Percentiles rank a stretch among this genome's conserved stretches.
phyloP scores from a whole-genome alignment of 2,113 vertebrate genomes.

The Atherinomorus stipes region DNA sequence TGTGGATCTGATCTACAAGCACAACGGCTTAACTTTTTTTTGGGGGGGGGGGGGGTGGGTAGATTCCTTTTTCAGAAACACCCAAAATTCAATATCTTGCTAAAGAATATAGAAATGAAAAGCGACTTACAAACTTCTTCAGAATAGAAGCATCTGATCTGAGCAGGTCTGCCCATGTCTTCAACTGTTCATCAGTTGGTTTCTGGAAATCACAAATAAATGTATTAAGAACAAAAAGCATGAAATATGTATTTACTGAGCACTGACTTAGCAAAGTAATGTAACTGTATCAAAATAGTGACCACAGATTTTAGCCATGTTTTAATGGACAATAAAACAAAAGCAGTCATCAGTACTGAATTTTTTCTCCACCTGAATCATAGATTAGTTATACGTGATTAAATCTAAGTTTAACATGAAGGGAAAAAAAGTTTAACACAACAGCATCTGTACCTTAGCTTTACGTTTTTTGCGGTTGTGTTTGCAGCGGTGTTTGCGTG shows the following conservation, averaged over 20 bases:
- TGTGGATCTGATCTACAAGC: background rate
- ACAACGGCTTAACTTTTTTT: background rate
- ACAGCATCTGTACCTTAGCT: slow-evolving; percentile 49
- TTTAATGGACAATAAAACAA: background rate
- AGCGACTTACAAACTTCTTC: slow-evolving; percentile 71
- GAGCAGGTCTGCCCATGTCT: slow-evolving; percentile 64
- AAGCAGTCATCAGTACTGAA: background rate
- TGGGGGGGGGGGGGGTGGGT: too few relatives aligned
- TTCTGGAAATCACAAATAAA: slow-evolving; percentile 49
- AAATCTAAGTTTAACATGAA: background rate
- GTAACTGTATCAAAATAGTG: background rate
- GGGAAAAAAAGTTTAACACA: background rate
- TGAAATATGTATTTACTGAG: background rate
- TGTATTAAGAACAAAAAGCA: background rate
- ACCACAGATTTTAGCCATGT: background rate
- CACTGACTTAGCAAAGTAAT: background rate
- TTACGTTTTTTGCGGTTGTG: slow-evolving; percentile 60
- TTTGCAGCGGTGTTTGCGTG: slow-evolving; percentile 87
- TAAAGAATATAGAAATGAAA: background rate
- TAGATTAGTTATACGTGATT: background rate
- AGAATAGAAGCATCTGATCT: slow-evolving; percentile 46
- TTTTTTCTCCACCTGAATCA: background rate
- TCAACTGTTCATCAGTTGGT: slow-evolving; percentile 40
- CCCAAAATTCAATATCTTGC: background rate
- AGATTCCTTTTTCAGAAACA: background rate